phyloP scores from a whole-genome alignment of 2,113 vertebrate species.

The Entomyzon cyanotis region DNA sequence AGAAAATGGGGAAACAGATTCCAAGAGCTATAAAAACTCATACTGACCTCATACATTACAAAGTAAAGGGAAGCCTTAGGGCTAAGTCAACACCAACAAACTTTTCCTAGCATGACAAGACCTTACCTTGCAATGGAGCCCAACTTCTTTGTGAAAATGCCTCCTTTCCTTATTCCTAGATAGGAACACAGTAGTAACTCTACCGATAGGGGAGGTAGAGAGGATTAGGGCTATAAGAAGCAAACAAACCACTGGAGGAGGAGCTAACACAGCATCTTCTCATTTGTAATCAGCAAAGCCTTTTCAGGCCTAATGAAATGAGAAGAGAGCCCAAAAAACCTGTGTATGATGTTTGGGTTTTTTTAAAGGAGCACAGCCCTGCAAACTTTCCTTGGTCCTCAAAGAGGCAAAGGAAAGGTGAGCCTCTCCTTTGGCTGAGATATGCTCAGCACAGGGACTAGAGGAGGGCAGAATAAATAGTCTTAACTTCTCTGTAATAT shows the following conservation, averaged over 20 bases:
- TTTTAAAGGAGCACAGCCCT: not conserved
- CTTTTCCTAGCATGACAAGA: accelerated
- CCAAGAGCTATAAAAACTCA: not conserved
- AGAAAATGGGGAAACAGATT: accelerated
- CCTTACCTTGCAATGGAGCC: not conserved
- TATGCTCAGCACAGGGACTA: not conserved
- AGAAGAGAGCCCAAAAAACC: not conserved
- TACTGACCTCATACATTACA: not conserved
- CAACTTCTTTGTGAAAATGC: accelerated
- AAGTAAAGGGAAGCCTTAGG: accelerated
- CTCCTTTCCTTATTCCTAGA: accelerated
- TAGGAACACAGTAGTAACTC: not conserved
- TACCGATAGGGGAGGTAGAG: accelerated
- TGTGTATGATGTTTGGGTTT: not conserved
- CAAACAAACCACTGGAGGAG: not conserved
- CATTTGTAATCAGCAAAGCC: conserved; percentile 1
- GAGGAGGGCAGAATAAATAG: not conserved
- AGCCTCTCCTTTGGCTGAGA: not conserved
- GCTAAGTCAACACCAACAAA: not conserved
- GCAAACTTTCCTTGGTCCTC: not conserved
- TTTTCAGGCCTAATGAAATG: not conserved
- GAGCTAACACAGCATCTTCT: conserved; percentile 29
- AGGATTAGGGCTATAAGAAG: not conserved
- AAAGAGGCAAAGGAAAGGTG: not conserved
- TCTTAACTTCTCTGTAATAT: not conserved